These are phyloP conservation scores for Drosophila crucigera DNA, from an alignment of 2,888 invertebrate species.

Conservation along the genomic window DNA sequence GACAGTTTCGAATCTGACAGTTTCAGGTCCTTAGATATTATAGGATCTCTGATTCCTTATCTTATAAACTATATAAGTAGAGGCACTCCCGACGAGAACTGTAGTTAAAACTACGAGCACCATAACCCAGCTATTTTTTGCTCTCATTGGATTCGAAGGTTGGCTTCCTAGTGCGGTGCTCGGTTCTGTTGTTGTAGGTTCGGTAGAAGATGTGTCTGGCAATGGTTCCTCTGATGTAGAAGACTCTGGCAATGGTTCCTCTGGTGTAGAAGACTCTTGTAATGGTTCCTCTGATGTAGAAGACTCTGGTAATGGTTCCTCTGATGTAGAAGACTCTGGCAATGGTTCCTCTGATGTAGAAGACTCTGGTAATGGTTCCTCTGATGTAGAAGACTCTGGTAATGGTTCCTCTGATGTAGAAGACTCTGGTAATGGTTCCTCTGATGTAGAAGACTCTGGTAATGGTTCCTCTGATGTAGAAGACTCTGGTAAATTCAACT, in stretches of 20 bases:
- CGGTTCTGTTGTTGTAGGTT: neutral
- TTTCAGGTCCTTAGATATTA: neutral
- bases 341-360: no score
- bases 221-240: neutral
- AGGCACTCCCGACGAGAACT: neutral
- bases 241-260: no score
- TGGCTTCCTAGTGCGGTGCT: neutral
- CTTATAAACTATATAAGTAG: constrained; percentile 9
- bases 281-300: no score
- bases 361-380: neutral
- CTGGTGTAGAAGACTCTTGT: no score
- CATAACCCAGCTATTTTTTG: neutral
- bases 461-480: no score
- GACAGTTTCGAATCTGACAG: neutral
- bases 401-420: no score
- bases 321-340: no score
- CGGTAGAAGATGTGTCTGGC: no score
- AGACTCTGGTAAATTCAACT: neutral
- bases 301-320: no score
- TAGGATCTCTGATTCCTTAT: constrained; percentile 9
- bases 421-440: no score
- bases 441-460: no score
- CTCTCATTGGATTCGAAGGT: neutral
- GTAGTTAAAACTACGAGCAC: neutral
- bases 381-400: no score